Percentiles rank a stretch among this genome's conserved stretches.
These are phyloP conservation scores for Drosophila varians DNA, from an alignment of 1,140 invertebrate genomes.

Conservation along the genomic window DNA sequence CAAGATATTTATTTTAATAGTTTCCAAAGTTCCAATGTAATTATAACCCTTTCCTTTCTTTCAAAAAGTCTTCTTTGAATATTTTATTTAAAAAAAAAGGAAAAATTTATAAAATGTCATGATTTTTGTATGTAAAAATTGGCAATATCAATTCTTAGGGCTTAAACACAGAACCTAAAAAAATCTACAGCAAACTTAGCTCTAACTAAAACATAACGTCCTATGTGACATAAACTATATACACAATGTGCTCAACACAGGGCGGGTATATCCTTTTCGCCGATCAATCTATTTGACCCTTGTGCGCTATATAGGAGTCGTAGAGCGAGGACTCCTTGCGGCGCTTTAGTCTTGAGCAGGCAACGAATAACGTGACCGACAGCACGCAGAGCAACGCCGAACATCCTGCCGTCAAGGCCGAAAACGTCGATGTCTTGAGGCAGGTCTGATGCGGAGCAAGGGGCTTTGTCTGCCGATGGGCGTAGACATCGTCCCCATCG, in stretches of 20 bases:
- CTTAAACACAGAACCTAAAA: constrained; percentile 42
- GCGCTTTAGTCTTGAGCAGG: constrained; percentile 88
- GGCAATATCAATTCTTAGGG: constrained; percentile 27
- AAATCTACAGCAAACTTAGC: constrained; percentile 41
- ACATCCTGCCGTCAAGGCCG: constrained; percentile 88
- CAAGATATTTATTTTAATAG: no score
- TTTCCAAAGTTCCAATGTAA: no score
- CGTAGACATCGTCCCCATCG: constrained; percentile 85
- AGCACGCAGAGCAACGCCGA: constrained; percentile 88
- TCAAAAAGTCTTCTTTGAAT: constrained; percentile 11
- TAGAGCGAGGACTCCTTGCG: constrained; percentile 77
- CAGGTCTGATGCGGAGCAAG: constrained; percentile 87
- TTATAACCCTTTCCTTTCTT: no score
- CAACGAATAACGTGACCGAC: constrained; percentile 88
- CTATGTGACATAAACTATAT: constrained; percentile 56
- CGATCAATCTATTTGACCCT: constrained; percentile 81
- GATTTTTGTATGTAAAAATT: constrained; percentile 12
- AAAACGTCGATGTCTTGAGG: constrained; percentile 90
- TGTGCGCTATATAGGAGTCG: constrained; percentile 79
- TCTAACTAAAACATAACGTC: constrained; percentile 49
- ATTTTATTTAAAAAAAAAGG: constrained; percentile 19
- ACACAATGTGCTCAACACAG: constrained; percentile 42
- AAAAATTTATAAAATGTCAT: not conserved
- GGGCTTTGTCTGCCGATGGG: constrained; percentile 70
- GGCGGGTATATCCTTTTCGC: not conserved